A percentile compares a stretch with the other conserved stretches of the same genome.
Evolutionary conservation across 2,113 vertebrate species (phyloP).

Genomic region (Sminthopsis crassicaudata): DNA sequence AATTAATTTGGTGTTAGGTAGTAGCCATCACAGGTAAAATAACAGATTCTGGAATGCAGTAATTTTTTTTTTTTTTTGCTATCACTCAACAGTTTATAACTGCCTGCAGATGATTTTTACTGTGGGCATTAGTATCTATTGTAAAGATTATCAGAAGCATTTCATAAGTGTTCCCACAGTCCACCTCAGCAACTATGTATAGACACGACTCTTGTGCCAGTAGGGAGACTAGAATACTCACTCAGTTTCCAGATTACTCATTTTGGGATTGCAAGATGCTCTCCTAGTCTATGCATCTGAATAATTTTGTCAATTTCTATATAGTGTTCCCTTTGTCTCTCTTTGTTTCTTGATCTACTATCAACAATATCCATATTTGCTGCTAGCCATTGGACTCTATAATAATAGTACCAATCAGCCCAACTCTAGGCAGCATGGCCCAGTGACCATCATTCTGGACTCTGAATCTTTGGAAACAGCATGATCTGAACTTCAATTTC

Average conservation of each 20-base stretch:
- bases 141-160: neutral
- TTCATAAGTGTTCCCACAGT: neutral
- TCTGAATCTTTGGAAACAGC: neutral
- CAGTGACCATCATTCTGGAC: neutral
- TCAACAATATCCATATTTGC: slow-evolving; percentile 31
- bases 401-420: slow-evolving; percentile 25
- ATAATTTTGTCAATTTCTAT: neutral
- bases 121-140: neutral
- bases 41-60: slow-evolving; percentile 1
- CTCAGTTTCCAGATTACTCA: slow-evolving; percentile 29
- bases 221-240: neutral
- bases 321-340: slow-evolving; percentile 12
- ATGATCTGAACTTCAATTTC: neutral
- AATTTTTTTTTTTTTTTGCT: slow-evolving; percentile 13
- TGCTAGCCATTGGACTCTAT: slow-evolving; percentile 9
- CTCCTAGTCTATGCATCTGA: neutral
- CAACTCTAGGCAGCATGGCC: slow-evolving; percentile 23
- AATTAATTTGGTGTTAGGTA: slow-evolving; percentile 11
- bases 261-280: neutral
- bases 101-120: neutral
- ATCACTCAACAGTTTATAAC: neutral
- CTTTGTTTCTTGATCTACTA: slow-evolving; percentile 25
- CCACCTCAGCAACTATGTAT: slow-evolving; percentile 21
- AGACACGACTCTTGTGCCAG: neutral
- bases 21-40: slow-evolving; percentile 22